Evolutionary conservation across 2,888 invertebrate genomes (phyloP).

Genomic region (Meandrusa payeni): DNA sequence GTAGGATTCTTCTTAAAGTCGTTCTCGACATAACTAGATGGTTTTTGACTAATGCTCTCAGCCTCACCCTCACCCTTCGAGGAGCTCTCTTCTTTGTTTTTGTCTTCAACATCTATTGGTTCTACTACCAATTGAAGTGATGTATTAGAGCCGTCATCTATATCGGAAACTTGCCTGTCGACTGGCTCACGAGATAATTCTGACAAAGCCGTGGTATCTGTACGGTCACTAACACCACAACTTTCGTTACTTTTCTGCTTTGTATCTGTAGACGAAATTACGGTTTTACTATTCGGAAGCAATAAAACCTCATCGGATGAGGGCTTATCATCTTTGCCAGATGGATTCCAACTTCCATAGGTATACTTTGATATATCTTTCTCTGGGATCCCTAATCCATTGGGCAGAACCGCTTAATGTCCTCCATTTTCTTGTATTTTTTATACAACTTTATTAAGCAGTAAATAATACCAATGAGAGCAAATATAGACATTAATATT

Average conservation of each 20-base stretch:
- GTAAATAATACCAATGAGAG: slow-evolving; percentile 50
- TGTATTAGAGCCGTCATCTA: slow-evolving; percentile 66
- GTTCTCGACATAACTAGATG: slow-evolving; percentile 57
- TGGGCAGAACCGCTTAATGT: slow-evolving; percentile 85
- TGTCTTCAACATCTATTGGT: slow-evolving; percentile 43
- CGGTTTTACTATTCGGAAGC: slow-evolving; percentile 59
- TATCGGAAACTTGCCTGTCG: slow-evolving; percentile 63
- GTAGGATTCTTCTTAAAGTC: slow-evolving; percentile 56
- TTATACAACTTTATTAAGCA: slow-evolving; percentile 77
- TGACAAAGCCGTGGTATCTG: slow-evolving; percentile 72
- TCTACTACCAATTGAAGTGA: slow-evolving; percentile 63
- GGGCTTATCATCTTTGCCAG: slow-evolving; percentile 67
- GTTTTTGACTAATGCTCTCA: slow-evolving; percentile 51
- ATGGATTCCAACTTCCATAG: slow-evolving; percentile 61
- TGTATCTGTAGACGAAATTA: slow-evolving; percentile 50
- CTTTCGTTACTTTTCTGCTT: slow-evolving; percentile 57
- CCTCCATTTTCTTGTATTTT: slow-evolving; percentile 83
- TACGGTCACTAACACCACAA: slow-evolving; percentile 67
- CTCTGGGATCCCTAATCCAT: slow-evolving; percentile 78
- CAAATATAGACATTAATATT: slow-evolving; percentile 54
- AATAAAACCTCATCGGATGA: slow-evolving; percentile 71
- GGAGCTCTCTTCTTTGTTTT: slow-evolving; percentile 44
- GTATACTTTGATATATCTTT: slow-evolving; percentile 68
- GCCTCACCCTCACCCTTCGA: slow-evolving; percentile 52
- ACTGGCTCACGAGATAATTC: slow-evolving; percentile 56